Evolutionary conservation across 2,888 invertebrate genomes (phyloP), one percentile per base, ranked within the genome.

Genomic region (Acleris holmiana): DNA sequence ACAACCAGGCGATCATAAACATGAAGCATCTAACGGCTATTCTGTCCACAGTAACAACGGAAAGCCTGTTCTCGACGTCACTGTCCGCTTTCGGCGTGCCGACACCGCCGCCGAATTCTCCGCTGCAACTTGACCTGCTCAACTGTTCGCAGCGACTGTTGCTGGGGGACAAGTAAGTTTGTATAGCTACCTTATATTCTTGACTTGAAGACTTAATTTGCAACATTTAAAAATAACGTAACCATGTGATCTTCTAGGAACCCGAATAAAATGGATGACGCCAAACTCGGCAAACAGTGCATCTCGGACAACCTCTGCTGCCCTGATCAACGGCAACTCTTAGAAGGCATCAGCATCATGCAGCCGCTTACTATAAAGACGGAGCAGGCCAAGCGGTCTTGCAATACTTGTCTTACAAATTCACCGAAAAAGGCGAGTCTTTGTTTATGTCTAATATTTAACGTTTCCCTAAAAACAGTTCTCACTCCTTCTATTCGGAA

Each of bases 81-180:
- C 93, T 95, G 69, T 94, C 94, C 71, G 93, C 94, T 60, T 94
- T 94, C 85, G 95, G 95, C 50, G 95, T 95, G 79, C 95, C 95
- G 69, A 95, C 95, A 57, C 95, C 95, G 67, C 95, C 95, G 61
- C 95, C 95, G 21, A 94, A 95, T 85, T 95, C 95, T 50, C 94
- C 95, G 69, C 91, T 95, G 73, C 95, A 95, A 84, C 86, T 95
- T 70, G 95, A 95, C 76, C 88, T 95, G 69, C 90, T 95, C 73
- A 93, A 93, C 82, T 93, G 93, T 78, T 87, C 93, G 67, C 89
- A 91, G 75, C 82, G 89, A 60, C 80, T 92, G 41, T 91, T 94
- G 75, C 88, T 93, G 73, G 75, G 85, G 58, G 89, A 90, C 69
- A 91, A 89, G 91, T 91, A 68, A 85, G 90, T 82, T 35, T 13